Conservation (phyloP, 2,888 invertebrate species). For the Troides aeacus region DNA sequence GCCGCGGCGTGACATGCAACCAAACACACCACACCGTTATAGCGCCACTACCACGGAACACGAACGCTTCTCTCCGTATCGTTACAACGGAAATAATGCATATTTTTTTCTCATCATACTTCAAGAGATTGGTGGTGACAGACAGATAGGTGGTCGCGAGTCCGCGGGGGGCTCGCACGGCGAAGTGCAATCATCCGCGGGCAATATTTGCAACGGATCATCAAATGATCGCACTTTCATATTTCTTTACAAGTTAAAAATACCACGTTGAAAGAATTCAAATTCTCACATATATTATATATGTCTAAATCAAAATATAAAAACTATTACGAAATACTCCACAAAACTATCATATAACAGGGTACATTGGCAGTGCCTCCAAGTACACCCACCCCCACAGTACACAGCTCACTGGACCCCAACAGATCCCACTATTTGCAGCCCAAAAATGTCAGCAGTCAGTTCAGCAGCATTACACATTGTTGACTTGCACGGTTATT, state of each 20-base stretch:
- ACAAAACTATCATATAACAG: too few relatives aligned
- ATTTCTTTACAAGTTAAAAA: background rate
- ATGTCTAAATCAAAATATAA: background rate
- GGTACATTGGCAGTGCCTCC: too few relatives aligned
- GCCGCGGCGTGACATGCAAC: constrained; percentile 63
- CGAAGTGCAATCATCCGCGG: background rate
- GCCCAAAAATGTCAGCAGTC: too few relatives aligned
- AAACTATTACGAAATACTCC: too few relatives aligned
- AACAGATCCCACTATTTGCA: too few relatives aligned
- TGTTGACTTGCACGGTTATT: too few relatives aligned
- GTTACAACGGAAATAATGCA: constrained; percentile 60
- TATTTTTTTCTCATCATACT: constrained; percentile 54
- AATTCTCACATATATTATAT: background rate
- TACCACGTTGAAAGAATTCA: too few relatives aligned
- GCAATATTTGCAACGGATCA: background rate
- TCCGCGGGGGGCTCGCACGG: background rate
- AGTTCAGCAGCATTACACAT: too few relatives aligned
- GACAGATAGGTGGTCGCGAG: background rate
- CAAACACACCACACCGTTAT: constrained; percentile 56
- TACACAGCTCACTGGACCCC: too few relatives aligned
- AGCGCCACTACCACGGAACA: constrained; percentile 16
- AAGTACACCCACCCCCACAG: too few relatives aligned
- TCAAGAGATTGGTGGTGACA: constrained; percentile 4
- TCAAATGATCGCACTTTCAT: background rate
- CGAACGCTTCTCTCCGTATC: constrained; percentile 15